Percentiles rank a stretch among this genome's conserved stretches.
Evolutionary conservation across 1,140 invertebrate genomes (phyloP).

Genomic region (Sitobion miscanthi): DNA sequence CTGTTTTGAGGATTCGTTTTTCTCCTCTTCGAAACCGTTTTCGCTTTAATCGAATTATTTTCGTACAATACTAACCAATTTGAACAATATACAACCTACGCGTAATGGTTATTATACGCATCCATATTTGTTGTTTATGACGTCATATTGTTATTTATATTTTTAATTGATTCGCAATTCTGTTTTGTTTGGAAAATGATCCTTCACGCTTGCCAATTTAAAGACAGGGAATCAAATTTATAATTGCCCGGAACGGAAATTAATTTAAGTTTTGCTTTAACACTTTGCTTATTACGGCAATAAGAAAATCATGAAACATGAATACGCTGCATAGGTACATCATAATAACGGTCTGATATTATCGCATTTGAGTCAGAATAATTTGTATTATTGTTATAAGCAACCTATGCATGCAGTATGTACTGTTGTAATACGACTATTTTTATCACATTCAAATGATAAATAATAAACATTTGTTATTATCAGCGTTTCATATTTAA

Average conservation of each 20-base stretch:
- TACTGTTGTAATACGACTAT: neutral
- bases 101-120: neutral
- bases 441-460: neutral
- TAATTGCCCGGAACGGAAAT: neutral
- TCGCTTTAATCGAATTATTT: neutral
- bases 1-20: neutral
- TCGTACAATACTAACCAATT: neutral
- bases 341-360: neutral
- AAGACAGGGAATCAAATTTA: neutral
- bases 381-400: neutral
- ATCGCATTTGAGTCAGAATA: neutral
- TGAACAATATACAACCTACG: no score
- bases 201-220: neutral
- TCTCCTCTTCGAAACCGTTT: neutral
- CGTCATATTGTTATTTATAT: neutral
- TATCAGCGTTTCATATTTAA: neutral
- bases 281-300: no score
- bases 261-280: neutral
- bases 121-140: neutral
- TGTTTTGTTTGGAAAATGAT: neutral
- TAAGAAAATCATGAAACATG: neutral
- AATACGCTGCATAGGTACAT: neutral
- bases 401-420: neutral
- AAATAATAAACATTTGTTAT: neutral
- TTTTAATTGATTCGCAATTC: neutral